phyloP scores from a whole-genome alignment of 23 tunicate genomes.

The Styela clava region DNA sequence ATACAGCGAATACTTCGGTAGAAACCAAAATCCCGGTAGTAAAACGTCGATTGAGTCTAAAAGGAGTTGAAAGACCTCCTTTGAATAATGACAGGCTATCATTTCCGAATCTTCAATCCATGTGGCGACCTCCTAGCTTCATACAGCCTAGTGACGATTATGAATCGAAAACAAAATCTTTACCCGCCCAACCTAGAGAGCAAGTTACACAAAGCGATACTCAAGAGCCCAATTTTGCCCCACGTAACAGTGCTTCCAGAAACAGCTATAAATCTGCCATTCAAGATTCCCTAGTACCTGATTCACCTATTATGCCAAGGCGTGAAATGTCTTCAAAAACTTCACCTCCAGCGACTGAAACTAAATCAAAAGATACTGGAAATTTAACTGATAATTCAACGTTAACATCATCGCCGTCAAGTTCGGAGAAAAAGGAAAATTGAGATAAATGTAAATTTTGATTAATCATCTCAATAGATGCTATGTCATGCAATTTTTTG shows the following conservation, averaged over 20 bases:
- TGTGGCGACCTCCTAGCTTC: constrained; percentile 35
- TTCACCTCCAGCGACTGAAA: neutral
- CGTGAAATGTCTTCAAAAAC: neutral
- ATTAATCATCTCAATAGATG: too few species aligned
- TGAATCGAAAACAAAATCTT: neutral
- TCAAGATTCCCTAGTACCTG: constrained; percentile 22
- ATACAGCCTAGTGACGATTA: neutral
- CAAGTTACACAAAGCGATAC: neutral
- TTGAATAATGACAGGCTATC: constrained; percentile 9
- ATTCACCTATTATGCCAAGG: neutral
- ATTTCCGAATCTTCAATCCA: constrained; percentile 15
- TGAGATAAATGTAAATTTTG: neutral
- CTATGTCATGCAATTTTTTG: too few species aligned
- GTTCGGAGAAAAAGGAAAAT: neutral
- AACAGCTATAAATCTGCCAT: constrained; percentile 43
- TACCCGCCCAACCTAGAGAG: constrained; percentile 3
- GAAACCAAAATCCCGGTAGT: neutral
- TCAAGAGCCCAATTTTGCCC: neutral
- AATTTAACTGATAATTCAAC: neutral
- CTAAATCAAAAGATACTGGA: too few species aligned
- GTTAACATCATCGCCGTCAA: neutral
- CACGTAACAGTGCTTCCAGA: constrained; percentile 4
- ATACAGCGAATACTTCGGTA: neutral
- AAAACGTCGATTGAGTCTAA: constrained; percentile 13
- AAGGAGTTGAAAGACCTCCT: neutral